Evolutionary conservation across 1,140 invertebrate species (phyloP).

Genomic region (Whitmania pigra): DNA sequence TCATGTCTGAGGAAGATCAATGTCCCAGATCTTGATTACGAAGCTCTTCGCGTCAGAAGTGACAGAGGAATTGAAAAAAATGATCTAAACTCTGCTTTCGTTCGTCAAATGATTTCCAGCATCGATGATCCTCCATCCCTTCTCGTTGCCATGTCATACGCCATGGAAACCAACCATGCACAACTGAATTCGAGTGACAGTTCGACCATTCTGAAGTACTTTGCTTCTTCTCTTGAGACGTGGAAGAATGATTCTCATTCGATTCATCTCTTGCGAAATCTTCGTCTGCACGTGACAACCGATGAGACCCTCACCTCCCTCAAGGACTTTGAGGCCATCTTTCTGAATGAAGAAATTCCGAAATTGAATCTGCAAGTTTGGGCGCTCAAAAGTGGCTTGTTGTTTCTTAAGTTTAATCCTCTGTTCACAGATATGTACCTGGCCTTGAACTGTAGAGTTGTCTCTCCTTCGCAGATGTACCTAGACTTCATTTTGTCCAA

Average conservation of each 20-base stretch:
- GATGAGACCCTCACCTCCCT: conserved; percentile 16
- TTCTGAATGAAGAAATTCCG: conserved; percentile 20
- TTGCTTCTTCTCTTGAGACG: conserved; percentile 14
- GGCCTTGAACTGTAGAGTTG: conserved; percentile 10
- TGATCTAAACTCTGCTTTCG: conserved; percentile 15
- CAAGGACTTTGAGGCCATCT: background rate
- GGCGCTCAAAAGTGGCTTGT: conserved; percentile 6
- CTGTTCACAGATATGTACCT: conserved; percentile 14
- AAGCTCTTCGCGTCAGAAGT: conserved; percentile 10
- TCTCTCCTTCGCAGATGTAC: conserved; percentile 16
- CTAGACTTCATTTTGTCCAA: conserved; percentile 19
- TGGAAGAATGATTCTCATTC: conserved; percentile 19
- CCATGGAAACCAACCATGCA: background rate
- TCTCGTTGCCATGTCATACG: conserved; percentile 4
- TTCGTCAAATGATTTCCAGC: conserved; percentile 17
- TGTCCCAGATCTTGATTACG: conserved; percentile 21
- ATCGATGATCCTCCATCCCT: conserved; percentile 19
- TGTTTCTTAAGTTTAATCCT: conserved; percentile 21
- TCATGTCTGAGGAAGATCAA: conserved; percentile 19
- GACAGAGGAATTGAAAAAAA: background rate
- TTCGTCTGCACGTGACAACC: conserved; percentile 19
- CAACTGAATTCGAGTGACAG: conserved; percentile 17
- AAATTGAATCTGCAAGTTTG: conserved; percentile 14
- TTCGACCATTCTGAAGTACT: conserved; percentile 21
- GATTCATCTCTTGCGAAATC: background rate